phyloP scores from a whole-genome alignment of 2,113 vertebrate species.

The Speoplatyrhinus poulsoni region DNA sequence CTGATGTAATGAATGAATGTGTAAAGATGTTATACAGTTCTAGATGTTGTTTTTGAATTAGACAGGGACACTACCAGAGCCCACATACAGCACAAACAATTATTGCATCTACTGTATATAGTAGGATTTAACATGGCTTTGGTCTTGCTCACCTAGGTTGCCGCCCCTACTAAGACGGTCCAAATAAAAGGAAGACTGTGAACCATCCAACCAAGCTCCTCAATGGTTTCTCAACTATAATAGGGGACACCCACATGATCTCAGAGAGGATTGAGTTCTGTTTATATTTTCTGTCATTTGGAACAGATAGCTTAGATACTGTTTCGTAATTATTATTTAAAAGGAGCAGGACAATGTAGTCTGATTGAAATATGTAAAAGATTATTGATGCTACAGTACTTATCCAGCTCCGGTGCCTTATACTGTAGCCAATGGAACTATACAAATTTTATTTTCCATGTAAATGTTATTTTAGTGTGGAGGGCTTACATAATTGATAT shows the following conservation, averaged over 20 bases:
- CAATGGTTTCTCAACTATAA: slow-evolving; percentile 37
- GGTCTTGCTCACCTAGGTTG: slow-evolving; percentile 61
- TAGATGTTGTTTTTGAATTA: not conserved
- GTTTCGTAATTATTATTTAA: no score
- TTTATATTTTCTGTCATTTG: slow-evolving; percentile 10
- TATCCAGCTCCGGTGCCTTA: not conserved
- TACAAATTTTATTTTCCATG: not conserved
- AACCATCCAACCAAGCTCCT: slow-evolving; percentile 61
- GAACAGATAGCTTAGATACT: slow-evolving; percentile 10
- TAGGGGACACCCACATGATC: slow-evolving; percentile 19
- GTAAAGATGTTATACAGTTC: no score
- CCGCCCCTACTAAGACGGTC: slow-evolving; percentile 69
- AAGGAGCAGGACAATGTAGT: no score
- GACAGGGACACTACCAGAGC: not conserved
- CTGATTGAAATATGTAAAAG: no score
- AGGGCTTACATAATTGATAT: not conserved
- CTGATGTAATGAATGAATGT: no score
- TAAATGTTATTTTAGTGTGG: no score
- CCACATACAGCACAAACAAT: slow-evolving; percentile 19
- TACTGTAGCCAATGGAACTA: slow-evolving; percentile 6
- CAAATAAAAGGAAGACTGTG: slow-evolving; percentile 77
- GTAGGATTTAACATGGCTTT: slow-evolving; percentile 23
- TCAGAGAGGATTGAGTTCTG: slow-evolving; percentile 13
- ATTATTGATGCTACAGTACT: slow-evolving; percentile 6
- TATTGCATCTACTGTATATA: not conserved